Evolutionary conservation across 2,797 vertebrate genomes (phyloP), one percentile per base, ranked within the genome.

Genomic region (Pseudomugil tenellus): DNA sequence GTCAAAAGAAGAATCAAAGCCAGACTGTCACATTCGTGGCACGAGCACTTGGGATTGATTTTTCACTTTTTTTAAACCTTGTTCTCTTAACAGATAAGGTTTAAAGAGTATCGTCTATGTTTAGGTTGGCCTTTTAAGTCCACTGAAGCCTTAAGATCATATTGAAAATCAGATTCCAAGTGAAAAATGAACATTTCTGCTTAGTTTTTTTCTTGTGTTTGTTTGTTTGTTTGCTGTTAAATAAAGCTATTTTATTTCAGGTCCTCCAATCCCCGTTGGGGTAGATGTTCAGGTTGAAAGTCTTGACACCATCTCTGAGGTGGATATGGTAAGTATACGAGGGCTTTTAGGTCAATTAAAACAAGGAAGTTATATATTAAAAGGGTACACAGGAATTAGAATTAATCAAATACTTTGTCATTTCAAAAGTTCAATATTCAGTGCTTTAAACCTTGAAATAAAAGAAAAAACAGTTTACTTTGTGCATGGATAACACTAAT

Each of bases 201-300:
- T 16, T 41, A 19, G 6, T 19, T 3, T 16, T 37, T 37, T 4
- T 37, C 14, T 37, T 49, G n/a, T 51, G 32, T 37, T 37, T 13
- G 0, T 34, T 34, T 34, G 10, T 31, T 39, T 39, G 13, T 37
- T 37, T 41, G 4, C 17, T 41, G 16, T 51, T 26, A 37, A 1
- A 35, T 35, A 37, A 39, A 39, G 6, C 6, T 5, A 10, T 76
- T 69, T 68, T 55, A 17, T 66, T 77, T 35, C 67, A 99, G 98
- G 97, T 46, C 96, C 97, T 25, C 96, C 98, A 13, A 98, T 99
- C 89, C 97, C 98, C 66, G 97, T 99, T 34, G 97, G 98, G 0
- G 96, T 98, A 2, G 97, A 98, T 67, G 97, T 98, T 79, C 97
- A 99, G 89, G 97, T 98, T 68, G 98, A 99, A 90, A 99, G 97